phyloP scores from a whole-genome alignment of 2,113 vertebrate genomes.

The Leptobrachium leishanense region DNA sequence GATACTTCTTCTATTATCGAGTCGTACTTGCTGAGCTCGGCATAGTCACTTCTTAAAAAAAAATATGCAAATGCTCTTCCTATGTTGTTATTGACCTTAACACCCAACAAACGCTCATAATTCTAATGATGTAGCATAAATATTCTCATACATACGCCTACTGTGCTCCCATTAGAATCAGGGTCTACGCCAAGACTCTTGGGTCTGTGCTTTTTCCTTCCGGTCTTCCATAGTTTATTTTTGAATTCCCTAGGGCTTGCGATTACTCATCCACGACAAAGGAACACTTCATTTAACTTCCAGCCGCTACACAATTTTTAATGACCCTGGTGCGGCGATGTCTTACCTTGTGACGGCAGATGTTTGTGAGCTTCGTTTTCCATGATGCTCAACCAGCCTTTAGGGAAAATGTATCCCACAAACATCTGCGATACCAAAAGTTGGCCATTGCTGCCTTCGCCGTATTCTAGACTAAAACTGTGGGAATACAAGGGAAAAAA shows the following conservation, averaged over 20 bases:
- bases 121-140: no score
- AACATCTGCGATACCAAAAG: no score
- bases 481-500: not conserved
- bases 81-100: no score
- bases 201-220: slow-evolving; percentile 4
- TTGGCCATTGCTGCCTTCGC: not conserved
- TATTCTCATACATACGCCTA: not conserved
- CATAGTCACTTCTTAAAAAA: no score
- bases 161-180: not conserved
- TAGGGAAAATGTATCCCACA: no score
- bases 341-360: no score
- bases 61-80: no score
- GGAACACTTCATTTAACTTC: slow-evolving; percentile 12
- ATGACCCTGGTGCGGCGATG: not conserved
- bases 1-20: no score
- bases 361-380: no score
- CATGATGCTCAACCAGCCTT: no score
- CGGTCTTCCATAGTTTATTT: slow-evolving; percentile 16
- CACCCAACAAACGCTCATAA: no score
- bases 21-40: no score
- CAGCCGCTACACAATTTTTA: slow-evolving; percentile 8
- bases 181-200: not conserved
- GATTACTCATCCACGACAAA: slow-evolving; percentile 5
- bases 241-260: slow-evolving; percentile 10
- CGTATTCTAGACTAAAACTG: slow-evolving; percentile 8